Base-by-base conservation (phyloP, 2,797 vertebrate species). In the Ctenopoma kingsleyae region DNA sequence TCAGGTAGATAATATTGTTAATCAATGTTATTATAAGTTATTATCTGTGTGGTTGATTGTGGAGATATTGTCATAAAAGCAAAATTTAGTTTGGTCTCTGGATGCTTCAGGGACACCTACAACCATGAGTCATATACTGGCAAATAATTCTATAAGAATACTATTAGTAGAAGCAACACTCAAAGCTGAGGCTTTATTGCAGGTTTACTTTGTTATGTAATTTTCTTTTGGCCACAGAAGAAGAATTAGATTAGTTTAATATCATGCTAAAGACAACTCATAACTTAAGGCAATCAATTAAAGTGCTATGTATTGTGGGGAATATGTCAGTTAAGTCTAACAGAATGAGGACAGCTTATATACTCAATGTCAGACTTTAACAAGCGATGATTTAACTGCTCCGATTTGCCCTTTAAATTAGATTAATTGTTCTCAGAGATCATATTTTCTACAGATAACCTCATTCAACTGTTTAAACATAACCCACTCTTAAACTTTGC, bases 251-350 rank as follows among this genome's bases (percentile, higher is more conserved):
- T 75, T 23, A 61, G 56, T 62, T 74, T 47, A 40, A 71, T 76
- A 22, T n/a, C 41, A 55, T 16, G 5, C 43, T 51, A 17, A 57
- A 81, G 66, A 74, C 70, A 80, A 65, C 82, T 83, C 66, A 85
- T 87, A 76, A 86, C 81, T 89, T 67, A 72, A 84, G 84, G 81
- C 84, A 54, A 66, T 86, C 76, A 83, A 86, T 89, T 88, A 88
- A 81, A 83, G 53, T 74, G 73, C 73, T 3, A 2, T 75, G 71
- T 71, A 44, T 43, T 62, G 59, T 87, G 82, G 89, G 78, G 82
- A 2, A 77, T 50, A 53, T 83, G 80, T 84, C 84, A 74, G 53
- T 44, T 40, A 84, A 60, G 77, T 83, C 63, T 67, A 83, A 77
- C 63, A 71, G 67, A 89, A 86, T 73, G 71, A 84, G 84, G 75